phyloP scores from a whole-genome alignment of 2,113 vertebrate species.

The Coptodon rendalli region DNA sequence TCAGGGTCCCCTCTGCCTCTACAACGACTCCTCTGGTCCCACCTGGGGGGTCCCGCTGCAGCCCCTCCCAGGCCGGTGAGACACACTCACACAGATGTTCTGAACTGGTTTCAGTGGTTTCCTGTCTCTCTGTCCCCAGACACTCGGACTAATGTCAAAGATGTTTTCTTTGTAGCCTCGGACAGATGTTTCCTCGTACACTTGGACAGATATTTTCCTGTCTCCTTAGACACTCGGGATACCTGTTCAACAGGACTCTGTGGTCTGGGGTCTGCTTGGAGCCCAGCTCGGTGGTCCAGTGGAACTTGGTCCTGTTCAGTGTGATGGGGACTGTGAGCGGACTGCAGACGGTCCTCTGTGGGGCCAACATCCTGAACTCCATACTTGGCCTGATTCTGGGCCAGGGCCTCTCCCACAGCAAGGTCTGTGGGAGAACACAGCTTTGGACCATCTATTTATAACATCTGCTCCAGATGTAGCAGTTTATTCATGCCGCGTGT shows the following conservation, averaged over 20 bases:
- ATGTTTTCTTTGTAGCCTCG: background rate
- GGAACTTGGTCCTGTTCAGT: constrained; percentile 70
- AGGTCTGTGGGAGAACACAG: constrained; percentile 33
- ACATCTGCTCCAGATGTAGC: background rate
- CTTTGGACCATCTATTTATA: background rate
- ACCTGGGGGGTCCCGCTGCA: constrained; percentile 62
- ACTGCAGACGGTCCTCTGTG: constrained; percentile 60
- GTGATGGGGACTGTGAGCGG: constrained; percentile 51
- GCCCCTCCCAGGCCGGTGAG: constrained; percentile 31
- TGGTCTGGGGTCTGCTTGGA: constrained; percentile 63
- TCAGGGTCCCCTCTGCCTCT: constrained; percentile 65
- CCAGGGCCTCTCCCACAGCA: constrained; percentile 28
- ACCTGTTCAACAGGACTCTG: constrained; percentile 52
- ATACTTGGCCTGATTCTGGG: constrained; percentile 63
- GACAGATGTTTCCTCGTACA: background rate
- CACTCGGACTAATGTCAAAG: constrained; percentile 48
- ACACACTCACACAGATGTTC: background rate
- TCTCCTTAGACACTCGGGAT: constrained; percentile 28
- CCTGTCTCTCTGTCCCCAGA: background rate
- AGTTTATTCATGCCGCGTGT: background rate
- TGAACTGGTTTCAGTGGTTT: background rate
- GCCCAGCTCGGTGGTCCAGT: constrained; percentile 59
- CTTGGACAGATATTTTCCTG: too few species aligned
- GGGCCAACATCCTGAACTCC: constrained; percentile 52
- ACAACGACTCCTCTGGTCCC: constrained; percentile 41